phyloP scores from a whole-genome alignment of 2,888 invertebrate species.

The Drosophila buzzatii region DNA sequence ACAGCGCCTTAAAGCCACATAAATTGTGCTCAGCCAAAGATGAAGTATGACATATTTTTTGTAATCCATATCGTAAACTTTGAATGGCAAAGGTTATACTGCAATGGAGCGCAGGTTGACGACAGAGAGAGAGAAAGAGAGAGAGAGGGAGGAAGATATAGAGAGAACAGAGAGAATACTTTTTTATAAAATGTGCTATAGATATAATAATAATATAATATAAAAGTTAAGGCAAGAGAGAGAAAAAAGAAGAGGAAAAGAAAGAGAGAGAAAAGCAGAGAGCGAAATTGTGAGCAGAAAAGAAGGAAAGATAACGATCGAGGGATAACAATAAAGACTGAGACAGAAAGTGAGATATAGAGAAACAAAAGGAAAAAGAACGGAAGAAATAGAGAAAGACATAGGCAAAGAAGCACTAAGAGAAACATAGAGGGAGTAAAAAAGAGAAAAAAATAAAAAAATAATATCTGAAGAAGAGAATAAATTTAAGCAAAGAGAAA shows the following conservation, averaged over 20 bases:
- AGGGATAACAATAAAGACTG: too few species aligned
- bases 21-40: slow-evolving; percentile 42
- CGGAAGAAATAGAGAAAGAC: neutral
- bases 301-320: too few species aligned
- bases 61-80: neutral
- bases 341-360: too few species aligned
- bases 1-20: slow-evolving; percentile 67
- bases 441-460: neutral
- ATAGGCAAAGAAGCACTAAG: neutral
- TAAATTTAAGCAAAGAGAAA: neutral
- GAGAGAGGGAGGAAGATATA: neutral
- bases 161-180: neutral
- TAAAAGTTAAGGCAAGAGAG: too few species aligned
- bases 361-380: neutral
- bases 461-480: neutral
- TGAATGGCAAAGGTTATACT: neutral
- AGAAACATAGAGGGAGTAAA: neutral
- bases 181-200: too few species aligned
- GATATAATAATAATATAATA: too few species aligned
- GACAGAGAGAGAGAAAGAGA: neutral
- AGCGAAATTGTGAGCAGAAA: neutral
- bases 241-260: neutral
- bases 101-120: too few species aligned
- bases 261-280: too few species aligned
- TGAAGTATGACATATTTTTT: slow-evolving; percentile 15